Base-by-base conservation (phyloP, 2,797 vertebrate genomes). In the Holocentrus rufus region DNA sequence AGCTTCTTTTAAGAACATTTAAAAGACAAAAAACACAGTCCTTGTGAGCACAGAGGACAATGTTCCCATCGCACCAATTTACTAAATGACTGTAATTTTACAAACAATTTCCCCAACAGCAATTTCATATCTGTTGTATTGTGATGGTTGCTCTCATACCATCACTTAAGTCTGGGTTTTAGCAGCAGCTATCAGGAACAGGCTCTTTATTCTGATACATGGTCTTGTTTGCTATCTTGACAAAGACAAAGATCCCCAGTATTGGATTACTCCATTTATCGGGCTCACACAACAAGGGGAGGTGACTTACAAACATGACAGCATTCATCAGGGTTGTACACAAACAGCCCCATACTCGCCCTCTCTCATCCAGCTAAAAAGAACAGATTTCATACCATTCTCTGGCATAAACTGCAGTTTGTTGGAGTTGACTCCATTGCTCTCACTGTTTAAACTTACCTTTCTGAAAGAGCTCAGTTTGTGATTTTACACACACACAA, bases 11-110 rank as follows among this genome's bases (percentile, higher is more conserved):
- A 42, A 44, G 56, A 52, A 55, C 58, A 69, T 60, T 69, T 75
- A 46, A 69, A 74, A 69, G 52, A 46, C 63, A 39, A 49, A 36
- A 52, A 64, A 82, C 52, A 6, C 23, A 25, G 66, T 65, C 27
- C n/a, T 70, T 59, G 76, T 53, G 61, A 78, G 72, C 61, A 14
- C 42, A 46, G 72, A 73, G 59, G 68, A 76, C 60, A 36, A 39
- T 22, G 50, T 22, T 81, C 72, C 77, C 74, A 66, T 59, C 56
- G 13, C 15, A 34, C 67, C 82, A 66, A 59, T 69, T 72, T 22
- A 47, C 30, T 39, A 76, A 81, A 81, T 65, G 5, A 52, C 57
- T 63, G 47, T 14, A 18, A 62, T 58, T 46, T 36, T 65, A 52
- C 31, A 47, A 77, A 65, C 60, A 42, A 20, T 57, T 73, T 74